Conservation (phyloP, 1,140 invertebrate species). For the Triops longicaudatus region DNA sequence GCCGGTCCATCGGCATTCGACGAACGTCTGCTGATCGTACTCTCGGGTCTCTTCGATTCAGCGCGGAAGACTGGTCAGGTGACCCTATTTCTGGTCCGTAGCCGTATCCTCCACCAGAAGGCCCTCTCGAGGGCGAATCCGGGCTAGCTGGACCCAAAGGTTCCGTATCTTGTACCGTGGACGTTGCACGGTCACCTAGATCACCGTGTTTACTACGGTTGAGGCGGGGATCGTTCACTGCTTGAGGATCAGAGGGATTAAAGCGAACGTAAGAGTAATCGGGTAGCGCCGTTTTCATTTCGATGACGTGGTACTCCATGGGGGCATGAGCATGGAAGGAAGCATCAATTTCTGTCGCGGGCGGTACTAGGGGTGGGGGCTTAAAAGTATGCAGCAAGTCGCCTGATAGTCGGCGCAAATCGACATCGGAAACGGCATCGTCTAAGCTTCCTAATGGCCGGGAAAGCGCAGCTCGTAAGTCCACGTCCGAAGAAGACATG, state of each 20-base stretch:
- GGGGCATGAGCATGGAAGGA: constrained; percentile 65
- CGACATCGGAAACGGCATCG: constrained; percentile 40
- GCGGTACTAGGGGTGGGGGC: constrained; percentile 63
- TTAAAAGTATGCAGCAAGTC: constrained; percentile 52
- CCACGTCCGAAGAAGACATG: constrained; percentile 27
- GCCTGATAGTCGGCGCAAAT: constrained; percentile 53
- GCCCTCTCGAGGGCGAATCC: background rate
- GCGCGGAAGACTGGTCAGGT: constrained; percentile 17
- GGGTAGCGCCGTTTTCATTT: constrained; percentile 59
- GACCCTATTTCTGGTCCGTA: constrained; percentile 16
- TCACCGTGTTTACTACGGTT: constrained; percentile 10
- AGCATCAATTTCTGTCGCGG: constrained; percentile 74
- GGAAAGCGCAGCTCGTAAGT: constrained; percentile 27
- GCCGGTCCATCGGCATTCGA: background rate
- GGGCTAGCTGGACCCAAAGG: constrained; percentile 25
- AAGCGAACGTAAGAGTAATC: constrained; percentile 64
- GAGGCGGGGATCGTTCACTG: constrained; percentile 27
- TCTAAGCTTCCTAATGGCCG: constrained; percentile 25
- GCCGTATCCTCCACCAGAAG: background rate
- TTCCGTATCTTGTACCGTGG: constrained; percentile 1
- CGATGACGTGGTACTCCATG: constrained; percentile 55
- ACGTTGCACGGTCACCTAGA: background rate
- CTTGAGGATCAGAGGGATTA: constrained; percentile 51
- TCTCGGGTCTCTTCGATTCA: constrained; percentile 4
- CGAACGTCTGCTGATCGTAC: constrained; percentile 16